phyloP scores from a whole-genome alignment of 2,888 invertebrate genomes.

The Nemapogon koenigi region DNA sequence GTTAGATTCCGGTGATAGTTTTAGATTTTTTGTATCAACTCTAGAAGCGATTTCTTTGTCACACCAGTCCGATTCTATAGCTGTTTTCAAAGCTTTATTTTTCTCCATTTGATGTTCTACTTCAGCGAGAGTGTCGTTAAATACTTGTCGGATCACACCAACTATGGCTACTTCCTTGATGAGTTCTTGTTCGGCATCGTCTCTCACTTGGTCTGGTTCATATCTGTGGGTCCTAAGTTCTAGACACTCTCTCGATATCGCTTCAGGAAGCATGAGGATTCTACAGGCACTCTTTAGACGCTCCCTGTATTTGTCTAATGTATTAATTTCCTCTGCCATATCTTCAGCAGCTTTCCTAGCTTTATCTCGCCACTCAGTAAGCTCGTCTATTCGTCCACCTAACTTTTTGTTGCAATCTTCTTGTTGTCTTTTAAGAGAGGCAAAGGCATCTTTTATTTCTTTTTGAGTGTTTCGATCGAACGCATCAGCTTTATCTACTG shows the following conservation, averaged over 20 bases:
- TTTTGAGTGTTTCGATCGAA: slow-evolving; percentile 29
- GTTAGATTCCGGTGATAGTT: slow-evolving; percentile 70
- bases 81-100: slow-evolving; percentile 78
- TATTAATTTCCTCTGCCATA: slow-evolving; percentile 70
- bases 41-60: slow-evolving; percentile 81
- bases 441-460: slow-evolving; percentile 61
- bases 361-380: slow-evolving; percentile 73
- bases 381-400: slow-evolving; percentile 29
- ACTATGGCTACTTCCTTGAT: slow-evolving; percentile 79
- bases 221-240: slow-evolving; percentile 71
- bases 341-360: slow-evolving; percentile 68
- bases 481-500: slow-evolving; percentile 35
- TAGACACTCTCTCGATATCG: slow-evolving; percentile 75
- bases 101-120: slow-evolving; percentile 74
- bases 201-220: slow-evolving; percentile 79
- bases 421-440: slow-evolving; percentile 56
- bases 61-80: slow-evolving; percentile 88
- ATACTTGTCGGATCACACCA: slow-evolving; percentile 70
- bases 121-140: slow-evolving; percentile 68
- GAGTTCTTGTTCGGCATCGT: slow-evolving; percentile 81
- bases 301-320: slow-evolving; percentile 68
- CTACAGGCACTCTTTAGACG: slow-evolving; percentile 71
- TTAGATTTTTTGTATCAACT: slow-evolving; percentile 71
- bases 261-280: slow-evolving; percentile 73
- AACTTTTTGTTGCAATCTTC: slow-evolving; percentile 45